These are phyloP conservation scores for Cynopterus sphinx DNA, from an alignment of 2,797 vertebrate genomes.

Conservation along the genomic window DNA sequence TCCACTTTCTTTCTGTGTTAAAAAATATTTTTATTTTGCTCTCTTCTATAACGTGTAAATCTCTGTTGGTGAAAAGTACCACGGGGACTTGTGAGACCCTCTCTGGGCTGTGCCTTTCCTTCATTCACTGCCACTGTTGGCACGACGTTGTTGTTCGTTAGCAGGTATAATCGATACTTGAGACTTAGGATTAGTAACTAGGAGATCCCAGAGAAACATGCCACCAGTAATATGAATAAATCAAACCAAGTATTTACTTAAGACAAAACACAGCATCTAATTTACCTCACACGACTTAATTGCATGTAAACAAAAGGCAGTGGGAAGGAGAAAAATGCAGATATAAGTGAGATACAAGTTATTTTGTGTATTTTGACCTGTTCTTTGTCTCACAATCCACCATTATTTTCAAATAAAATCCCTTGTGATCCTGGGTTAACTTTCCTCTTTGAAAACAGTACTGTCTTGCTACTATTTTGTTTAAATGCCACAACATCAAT, in stretches of 20 bases:
- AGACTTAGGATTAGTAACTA: slow-evolving; percentile 37
- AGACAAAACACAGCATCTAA: slow-evolving; percentile 53
- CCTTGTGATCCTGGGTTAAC: not conserved
- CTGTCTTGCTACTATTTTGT: slow-evolving; percentile 17
- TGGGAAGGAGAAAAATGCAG: not conserved
- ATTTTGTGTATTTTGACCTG: slow-evolving; percentile 21
- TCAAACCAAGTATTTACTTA: slow-evolving; percentile 38
- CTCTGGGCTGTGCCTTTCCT: slow-evolving; percentile 31
- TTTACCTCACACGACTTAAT: not conserved
- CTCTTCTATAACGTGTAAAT: not conserved
- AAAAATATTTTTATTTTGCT: slow-evolving; percentile 39
- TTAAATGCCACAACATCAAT: not conserved
- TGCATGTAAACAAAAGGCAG: not conserved
- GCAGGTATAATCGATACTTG: slow-evolving; percentile 6
- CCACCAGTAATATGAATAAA: slow-evolving; percentile 45
- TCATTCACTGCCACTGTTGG: slow-evolving; percentile 21
- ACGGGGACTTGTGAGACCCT: slow-evolving; percentile 41
- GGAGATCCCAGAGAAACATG: slow-evolving; percentile 24
- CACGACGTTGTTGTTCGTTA: not conserved
- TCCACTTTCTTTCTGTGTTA: not conserved
- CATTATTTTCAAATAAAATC: slow-evolving; percentile 1
- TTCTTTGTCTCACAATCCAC: slow-evolving; percentile 14
- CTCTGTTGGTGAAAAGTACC: slow-evolving; percentile 28
- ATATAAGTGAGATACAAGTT: not conserved
- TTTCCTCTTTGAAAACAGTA: not conserved